Base-by-base conservation (phyloP, 1,140 invertebrate genomes). In the Pseudomyrmex concolor region DNA sequence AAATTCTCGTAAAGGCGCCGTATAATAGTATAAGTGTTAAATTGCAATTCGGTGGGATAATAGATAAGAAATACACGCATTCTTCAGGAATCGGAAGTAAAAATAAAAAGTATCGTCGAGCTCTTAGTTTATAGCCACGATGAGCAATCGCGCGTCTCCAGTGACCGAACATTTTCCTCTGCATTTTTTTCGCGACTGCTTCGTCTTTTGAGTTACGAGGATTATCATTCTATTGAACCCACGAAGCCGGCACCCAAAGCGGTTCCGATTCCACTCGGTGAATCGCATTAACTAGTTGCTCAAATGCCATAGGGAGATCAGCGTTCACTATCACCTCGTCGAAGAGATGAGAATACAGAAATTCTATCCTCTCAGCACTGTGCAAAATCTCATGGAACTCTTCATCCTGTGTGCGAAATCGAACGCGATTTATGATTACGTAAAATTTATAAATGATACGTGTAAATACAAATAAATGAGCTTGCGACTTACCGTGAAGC, bases 211-310 rank as follows among this genome's bases (percentile, higher is more conserved):
- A 81, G 63, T 1, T 15, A 15, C 57, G 17, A 80, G 15, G 45
- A 59, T 0, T 4, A 12, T 12, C 25, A 15, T 45, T 86, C 95
- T 96, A 97, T 95, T 97, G 97, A 83, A 99, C 96, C 99, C 99
- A 99, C 15, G 97, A 97, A 19, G 97, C 97, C 12, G 99, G 99
- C 15, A 99, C 98, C 99, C 99, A 99, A 15, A 98, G 96, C 10
- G 98, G 98, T 92, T 99, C 98, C 2, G 96, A 97, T 94, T 99
- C 98, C 17, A 99, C 96, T 90, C 96, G 95, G 93, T 97, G 97
- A 1, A 98, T 97, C 62, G 97, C 96, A 84, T 96, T 95, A 5
- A 98, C 94, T 2, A 99, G 95, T 90, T 98, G 97, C 86, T 98
- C 97, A 89, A 99, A 98, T 34, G 98, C 97, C 64, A 96, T 95